Percentiles rank a stretch among this genome's conserved stretches.
phyloP scores from a whole-genome alignment of 37 sponge, comb jelly and placozoan species.

The Spongilla lacustris region DNA sequence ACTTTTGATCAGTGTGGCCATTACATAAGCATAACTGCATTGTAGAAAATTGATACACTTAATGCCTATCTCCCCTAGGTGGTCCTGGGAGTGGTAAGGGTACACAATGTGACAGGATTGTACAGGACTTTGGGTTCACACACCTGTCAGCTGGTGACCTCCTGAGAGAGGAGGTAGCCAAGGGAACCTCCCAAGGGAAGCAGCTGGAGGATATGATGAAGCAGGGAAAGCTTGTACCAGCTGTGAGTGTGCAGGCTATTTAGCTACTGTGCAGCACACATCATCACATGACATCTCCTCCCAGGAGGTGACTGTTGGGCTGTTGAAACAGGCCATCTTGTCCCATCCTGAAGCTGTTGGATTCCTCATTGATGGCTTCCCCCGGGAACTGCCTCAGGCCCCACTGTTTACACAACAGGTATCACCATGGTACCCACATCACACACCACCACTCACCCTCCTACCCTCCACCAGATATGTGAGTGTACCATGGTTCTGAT shows the following conservation, averaged over 20 bases:
- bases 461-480: slow-evolving; percentile 40
- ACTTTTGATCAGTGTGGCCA: too few relatives aligned
- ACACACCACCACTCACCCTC: background rate
- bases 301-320: slow-evolving; percentile 58
- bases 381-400: slow-evolving; percentile 78
- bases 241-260: slow-evolving; percentile 59
- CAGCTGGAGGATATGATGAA: slow-evolving; percentile 74
- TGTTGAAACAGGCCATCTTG: slow-evolving; percentile 65
- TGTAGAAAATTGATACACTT: too few relatives aligned
- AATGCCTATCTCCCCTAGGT: slow-evolving; percentile 27
- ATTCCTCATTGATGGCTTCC: slow-evolving; percentile 90
- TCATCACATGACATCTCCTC: background rate
- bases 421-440: background rate
- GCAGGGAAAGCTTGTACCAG: slow-evolving; percentile 76
- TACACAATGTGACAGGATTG: slow-evolving; percentile 76
- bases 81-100: slow-evolving; percentile 94
- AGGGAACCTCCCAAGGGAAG: slow-evolving; percentile 68
- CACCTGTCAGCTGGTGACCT: slow-evolving; percentile 92
- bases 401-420: slow-evolving; percentile 76
- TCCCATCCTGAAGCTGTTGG: slow-evolving; percentile 39
- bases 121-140: slow-evolving; percentile 61
- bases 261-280: background rate
- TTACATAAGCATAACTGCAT: too few relatives aligned
- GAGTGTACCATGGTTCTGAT: slow-evolving; percentile 66
- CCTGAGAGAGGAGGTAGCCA: slow-evolving; percentile 79